Evolutionary conservation across 2,113 vertebrate species (phyloP), one percentile per base, ranked within the genome.

Genomic region (Alethe diademata): DNA sequence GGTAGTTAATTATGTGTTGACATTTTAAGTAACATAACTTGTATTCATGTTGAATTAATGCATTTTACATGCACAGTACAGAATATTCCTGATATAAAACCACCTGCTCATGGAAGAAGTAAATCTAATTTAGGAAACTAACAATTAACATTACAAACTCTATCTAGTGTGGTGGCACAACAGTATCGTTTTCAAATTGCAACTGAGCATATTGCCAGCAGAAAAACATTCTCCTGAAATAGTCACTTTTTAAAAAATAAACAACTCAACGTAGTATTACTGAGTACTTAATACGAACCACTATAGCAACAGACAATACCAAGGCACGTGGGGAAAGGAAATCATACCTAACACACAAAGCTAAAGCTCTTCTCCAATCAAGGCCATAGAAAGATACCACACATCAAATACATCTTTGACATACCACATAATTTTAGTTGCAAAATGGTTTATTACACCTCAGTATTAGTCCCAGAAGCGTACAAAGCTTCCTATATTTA

Each of bases 51-150:
- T 92, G 60, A 95, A 86, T 51, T 65, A 64, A 91, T 51, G 58
- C 8, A 71, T 48, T 91, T 92, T 38, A 73, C 35, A 70, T 53
- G 48, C 47, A 88, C 38, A 66, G 61, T 43, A 80, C 29, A 62
- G 56, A 89, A 67, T 53, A 81, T 45, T 84, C 48, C 69, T 71
- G 53, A 29, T 75, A 31, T 24, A 48, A 56, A 86, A 81, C 40
- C 57, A 78, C 45, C 36, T 53, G 28, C 15, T 93, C 62, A 75
- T 1, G 17, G 76, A 81, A 92, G 25, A 93, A 78, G 17, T 31
- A 78, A 60, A 74, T 57, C 62, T 90, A 72, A 79, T 74, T 80
- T 86, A 78, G 56, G 53, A 95, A 95, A 73, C 47, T 74, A 94
- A 67, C 70, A 91, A 88, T 87, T 81, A 93, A 28, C 51, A 67